Conservation (phyloP, 2,113 vertebrate species). For the Rhinoderma darwinii region DNA sequence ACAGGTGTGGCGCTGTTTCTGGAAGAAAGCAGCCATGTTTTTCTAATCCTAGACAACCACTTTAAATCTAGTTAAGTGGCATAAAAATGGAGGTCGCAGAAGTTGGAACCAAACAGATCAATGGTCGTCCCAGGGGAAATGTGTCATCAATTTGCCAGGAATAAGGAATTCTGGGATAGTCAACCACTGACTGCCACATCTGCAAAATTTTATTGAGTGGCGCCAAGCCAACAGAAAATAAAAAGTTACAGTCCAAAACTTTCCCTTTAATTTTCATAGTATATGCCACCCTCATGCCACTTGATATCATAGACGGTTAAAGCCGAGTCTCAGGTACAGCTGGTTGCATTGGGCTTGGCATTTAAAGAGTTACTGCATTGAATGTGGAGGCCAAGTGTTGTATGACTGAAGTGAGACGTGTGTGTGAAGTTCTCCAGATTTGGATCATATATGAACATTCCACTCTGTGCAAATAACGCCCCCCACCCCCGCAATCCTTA, state of each 20-base stretch:
- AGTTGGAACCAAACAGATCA: too few relatives aligned
- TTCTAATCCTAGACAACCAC: too few relatives aligned
- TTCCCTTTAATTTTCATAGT: background rate
- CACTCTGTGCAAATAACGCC: slow-evolving; percentile 30
- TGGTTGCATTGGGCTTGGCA: background rate
- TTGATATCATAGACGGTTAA: background rate
- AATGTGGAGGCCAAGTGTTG: background rate
- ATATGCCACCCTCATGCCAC: too few relatives aligned
- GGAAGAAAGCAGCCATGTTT: too few relatives aligned
- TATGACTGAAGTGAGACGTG: slow-evolving; percentile 14
- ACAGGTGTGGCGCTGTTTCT: too few relatives aligned
- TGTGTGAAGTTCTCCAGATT: slow-evolving; percentile 39
- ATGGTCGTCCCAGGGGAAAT: background rate
- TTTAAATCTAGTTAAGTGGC: too few relatives aligned
- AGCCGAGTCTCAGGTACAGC: background rate
- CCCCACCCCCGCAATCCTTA: background rate
- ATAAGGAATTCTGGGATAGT: background rate
- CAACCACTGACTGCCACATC: background rate
- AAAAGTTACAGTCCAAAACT: background rate
- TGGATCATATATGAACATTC: slow-evolving; percentile 43
- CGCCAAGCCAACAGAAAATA: background rate
- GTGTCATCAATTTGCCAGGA: background rate
- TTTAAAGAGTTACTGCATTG: background rate
- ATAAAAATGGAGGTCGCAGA: too few relatives aligned
- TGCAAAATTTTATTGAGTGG: background rate